Evolutionary conservation across 2,113 vertebrate species (phyloP).

Genomic region (Corvus hawaiiensis): DNA sequence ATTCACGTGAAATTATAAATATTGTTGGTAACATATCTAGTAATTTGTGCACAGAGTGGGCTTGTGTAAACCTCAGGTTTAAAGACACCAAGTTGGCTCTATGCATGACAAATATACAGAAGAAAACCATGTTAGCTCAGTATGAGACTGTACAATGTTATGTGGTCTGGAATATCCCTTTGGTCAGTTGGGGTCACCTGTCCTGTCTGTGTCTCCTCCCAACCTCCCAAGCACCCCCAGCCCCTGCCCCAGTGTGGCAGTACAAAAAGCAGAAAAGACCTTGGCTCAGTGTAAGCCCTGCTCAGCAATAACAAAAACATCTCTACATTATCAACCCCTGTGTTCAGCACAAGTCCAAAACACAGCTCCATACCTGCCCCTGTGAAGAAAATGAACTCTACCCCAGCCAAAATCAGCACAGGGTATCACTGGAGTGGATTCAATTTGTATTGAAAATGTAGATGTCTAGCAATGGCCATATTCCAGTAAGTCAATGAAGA

Average conservation of each 20-base stretch:
- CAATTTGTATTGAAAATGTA: neutral
- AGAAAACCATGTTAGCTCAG: neutral
- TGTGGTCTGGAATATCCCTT: neutral
- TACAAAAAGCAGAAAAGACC: accelerated
- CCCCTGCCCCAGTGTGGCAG: accelerated
- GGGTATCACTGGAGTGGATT: neutral
- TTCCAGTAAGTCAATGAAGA: neutral
- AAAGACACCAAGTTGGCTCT: neutral
- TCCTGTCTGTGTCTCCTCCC: neutral
- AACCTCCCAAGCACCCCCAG: neutral
- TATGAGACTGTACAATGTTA: neutral
- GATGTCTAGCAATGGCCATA: neutral
- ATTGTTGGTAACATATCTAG: neutral
- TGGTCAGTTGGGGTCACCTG: neutral
- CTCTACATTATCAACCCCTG: neutral
- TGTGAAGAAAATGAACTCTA: neutral
- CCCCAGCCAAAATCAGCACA: neutral
- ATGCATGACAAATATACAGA: accelerated
- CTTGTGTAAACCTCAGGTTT: neutral
- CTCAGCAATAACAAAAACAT: neutral
- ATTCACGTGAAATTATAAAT: neutral
- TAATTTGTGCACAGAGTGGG: neutral
- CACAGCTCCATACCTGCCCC: neutral
- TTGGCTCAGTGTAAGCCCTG: neutral
- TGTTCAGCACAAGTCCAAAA: neutral